A percentile compares a stretch with the other conserved stretches of the same genome.
These are phyloP conservation scores for Petrolisthes manimaculis DNA, from an alignment of 2,888 invertebrate genomes.

Conservation along the genomic window DNA sequence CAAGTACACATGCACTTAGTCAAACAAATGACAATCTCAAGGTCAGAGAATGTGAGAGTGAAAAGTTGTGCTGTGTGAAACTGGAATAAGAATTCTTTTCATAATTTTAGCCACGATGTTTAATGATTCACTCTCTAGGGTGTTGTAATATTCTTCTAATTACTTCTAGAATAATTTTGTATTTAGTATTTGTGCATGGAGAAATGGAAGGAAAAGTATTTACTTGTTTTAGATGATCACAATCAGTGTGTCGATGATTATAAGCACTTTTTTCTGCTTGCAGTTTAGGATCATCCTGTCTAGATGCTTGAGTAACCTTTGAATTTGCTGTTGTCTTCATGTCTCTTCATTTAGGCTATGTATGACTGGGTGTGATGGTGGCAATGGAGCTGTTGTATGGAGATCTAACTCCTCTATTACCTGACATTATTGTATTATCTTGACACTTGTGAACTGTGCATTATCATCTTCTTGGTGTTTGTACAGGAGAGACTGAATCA, in stretches of 20 bases:
- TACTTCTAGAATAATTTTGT: constrained; percentile 12
- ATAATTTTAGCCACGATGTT: constrained; percentile 42
- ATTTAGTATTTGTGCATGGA: constrained; percentile 51
- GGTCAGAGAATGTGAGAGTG: neutral
- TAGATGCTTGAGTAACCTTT: constrained; percentile 62
- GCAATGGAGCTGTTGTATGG: constrained; percentile 24
- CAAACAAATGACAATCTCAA: neutral
- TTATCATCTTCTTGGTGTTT: neutral
- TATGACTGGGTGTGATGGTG: constrained; percentile 50
- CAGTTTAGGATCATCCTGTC: constrained; percentile 51
- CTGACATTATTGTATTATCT: constrained; percentile 2
- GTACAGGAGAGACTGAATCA: neutral
- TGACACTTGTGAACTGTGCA: neutral
- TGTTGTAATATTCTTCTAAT: constrained; percentile 38
- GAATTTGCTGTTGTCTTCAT: constrained; percentile 64
- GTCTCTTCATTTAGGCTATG: constrained; percentile 61
- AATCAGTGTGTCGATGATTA: constrained; percentile 39
- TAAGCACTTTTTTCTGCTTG: constrained; percentile 43
- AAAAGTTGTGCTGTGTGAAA: neutral
- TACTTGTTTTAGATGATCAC: constrained; percentile 32
- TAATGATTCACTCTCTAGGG: constrained; percentile 42
- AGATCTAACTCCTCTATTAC: constrained; percentile 8
- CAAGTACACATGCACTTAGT: neutral
- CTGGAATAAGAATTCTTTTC: constrained; percentile 2
- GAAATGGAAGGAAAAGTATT: constrained; percentile 14